Conservation (phyloP, 2,113 vertebrate genomes). For the Dissostichus mawsoni region DNA sequence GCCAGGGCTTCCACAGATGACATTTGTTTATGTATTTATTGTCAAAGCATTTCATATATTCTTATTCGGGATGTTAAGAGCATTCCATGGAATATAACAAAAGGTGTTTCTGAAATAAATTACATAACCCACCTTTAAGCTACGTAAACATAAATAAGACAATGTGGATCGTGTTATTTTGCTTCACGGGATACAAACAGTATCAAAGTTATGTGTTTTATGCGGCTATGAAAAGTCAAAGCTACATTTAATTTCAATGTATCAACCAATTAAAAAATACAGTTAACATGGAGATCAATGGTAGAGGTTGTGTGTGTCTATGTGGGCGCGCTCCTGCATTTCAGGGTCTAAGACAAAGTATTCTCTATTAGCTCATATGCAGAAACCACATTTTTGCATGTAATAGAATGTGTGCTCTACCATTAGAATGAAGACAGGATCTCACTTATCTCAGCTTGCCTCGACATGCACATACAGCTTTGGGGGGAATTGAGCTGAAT, state of each 20-base stretch:
- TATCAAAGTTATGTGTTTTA: too few species aligned
- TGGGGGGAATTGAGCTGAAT: slow-evolving; percentile 24
- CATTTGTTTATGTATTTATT: too few species aligned
- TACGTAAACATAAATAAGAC: too few species aligned
- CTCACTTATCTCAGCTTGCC: slow-evolving; percentile 10
- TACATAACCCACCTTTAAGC: too few species aligned
- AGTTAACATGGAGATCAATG: slow-evolving; percentile 4
- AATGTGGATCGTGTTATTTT: too few species aligned
- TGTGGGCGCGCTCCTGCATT: background rate
- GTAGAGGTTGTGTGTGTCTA: background rate
- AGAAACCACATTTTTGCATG: background rate
- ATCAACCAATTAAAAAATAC: slow-evolving; percentile 56
- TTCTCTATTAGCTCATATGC: background rate
- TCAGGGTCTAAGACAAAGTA: slow-evolving; percentile 9
- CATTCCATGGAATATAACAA: too few species aligned
- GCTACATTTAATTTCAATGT: slow-evolving; percentile 18
- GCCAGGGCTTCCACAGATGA: too few species aligned
- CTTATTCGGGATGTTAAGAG: too few species aligned
- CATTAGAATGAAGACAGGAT: slow-evolving; percentile 7
- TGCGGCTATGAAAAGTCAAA: background rate
- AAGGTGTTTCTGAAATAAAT: too few species aligned
- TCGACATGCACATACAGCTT: background rate
- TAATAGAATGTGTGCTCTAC: background rate
- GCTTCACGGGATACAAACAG: too few species aligned
- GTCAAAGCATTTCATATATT: too few species aligned